A percentile compares a stretch with the other conserved stretches of the same genome.
Conservation (phyloP, 2,888 invertebrate species). For the Eulithis prunata region DNA sequence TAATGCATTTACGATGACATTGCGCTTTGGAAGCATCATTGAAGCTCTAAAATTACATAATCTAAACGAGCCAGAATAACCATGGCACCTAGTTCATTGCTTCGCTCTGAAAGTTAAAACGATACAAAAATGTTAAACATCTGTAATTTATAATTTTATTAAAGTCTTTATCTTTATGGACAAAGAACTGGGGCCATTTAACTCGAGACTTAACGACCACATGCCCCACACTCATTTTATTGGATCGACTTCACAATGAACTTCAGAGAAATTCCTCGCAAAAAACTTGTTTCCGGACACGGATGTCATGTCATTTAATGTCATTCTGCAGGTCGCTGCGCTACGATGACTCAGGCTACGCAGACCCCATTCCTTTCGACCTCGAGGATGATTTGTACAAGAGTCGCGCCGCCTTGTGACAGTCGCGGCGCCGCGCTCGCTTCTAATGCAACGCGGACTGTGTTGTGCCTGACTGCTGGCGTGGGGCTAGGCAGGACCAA, state of each 20-base stretch:
- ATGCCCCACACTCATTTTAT: slow-evolving; percentile 7
- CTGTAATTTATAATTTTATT: not conserved
- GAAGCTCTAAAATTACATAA: not conserved
- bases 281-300: slow-evolving; percentile 14
- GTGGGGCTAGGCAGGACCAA: slow-evolving; percentile 7
- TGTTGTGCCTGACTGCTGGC: slow-evolving; percentile 1
- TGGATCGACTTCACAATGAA: slow-evolving; percentile 11
- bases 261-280: slow-evolving; percentile 18
- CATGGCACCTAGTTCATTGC: too few species aligned
- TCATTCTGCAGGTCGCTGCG: slow-evolving; percentile 75
- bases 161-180: not conserved
- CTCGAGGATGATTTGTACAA: slow-evolving; percentile 89
- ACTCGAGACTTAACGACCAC: not conserved
- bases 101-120: too few species aligned
- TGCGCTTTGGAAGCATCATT: not conserved
- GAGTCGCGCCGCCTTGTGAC: slow-evolving; percentile 84
- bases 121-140: too few species aligned
- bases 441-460: slow-evolving; percentile 54
- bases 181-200: slow-evolving; percentile 4
- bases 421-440: slow-evolving; percentile 74
- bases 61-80: too few species aligned
- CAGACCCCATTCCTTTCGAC: slow-evolving; percentile 86
- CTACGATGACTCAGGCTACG: slow-evolving; percentile 90
- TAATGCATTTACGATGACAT: slow-evolving; percentile 19
- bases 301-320: slow-evolving; percentile 12